These are phyloP conservation scores for Lagorchestes hirsutus DNA, from an alignment of 2,797 vertebrate species.

Conservation along the genomic window DNA sequence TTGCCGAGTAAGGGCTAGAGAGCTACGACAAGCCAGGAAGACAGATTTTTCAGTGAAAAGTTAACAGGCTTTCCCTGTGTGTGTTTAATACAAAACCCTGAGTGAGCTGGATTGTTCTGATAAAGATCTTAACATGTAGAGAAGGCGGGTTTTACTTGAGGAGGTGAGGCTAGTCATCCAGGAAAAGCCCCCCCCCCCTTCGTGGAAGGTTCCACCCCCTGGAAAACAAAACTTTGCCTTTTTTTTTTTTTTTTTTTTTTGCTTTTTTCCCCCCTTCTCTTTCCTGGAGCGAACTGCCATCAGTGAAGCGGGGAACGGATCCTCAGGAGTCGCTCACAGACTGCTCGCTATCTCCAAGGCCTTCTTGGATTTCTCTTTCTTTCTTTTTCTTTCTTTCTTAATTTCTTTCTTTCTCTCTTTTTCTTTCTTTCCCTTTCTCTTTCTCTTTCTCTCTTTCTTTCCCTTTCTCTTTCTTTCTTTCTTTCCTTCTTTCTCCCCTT, in stretches of 20 bases:
- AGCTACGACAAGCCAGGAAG: constrained; percentile 13
- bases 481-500: constrained; percentile 21
- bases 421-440: too few species aligned
- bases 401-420: neutral
- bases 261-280: constrained; percentile 13
- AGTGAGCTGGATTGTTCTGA: constrained; percentile 70
- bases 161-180: constrained; percentile 88
- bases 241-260: neutral
- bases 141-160: constrained; percentile 86
- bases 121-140: constrained; percentile 77
- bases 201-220: constrained; percentile 88
- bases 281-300: constrained; percentile 81
- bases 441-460: too few species aligned
- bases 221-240: constrained; percentile 86
- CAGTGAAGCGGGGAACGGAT: constrained; percentile 74
- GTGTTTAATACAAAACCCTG: constrained; percentile 43
- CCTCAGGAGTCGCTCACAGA: constrained; percentile 43
- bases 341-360: constrained; percentile 17
- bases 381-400: neutral
- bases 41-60: constrained; percentile 10
- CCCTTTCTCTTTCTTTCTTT: too few species aligned
- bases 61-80: constrained; percentile 28
- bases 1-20: constrained; percentile 60
- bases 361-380: constrained; percentile 31
- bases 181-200: constrained; percentile 71